Percentiles rank a stretch among this genome's conserved stretches.
phyloP scores from a whole-genome alignment of 2,797 vertebrate genomes.

The Scolopax rusticola region DNA sequence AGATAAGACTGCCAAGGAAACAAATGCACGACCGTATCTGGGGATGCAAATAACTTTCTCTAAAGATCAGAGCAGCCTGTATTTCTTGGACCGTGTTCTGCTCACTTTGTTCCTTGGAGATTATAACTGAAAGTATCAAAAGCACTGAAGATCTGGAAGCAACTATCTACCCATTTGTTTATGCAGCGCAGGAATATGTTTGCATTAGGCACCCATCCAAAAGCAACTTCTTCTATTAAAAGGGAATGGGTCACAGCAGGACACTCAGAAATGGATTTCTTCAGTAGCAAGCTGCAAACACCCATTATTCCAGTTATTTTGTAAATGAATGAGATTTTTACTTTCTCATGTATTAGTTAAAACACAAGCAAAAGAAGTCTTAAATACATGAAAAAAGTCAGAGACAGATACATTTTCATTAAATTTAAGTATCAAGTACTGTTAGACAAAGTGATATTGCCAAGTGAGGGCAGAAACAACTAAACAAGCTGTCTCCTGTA shows the following conservation, averaged over 20 bases:
- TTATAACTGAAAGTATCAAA: conserved; percentile 59
- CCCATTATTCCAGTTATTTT: conserved; percentile 57
- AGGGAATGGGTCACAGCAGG: conserved; percentile 67
- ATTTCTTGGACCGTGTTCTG: conserved; percentile 15
- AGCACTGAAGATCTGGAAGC: conserved; percentile 57
- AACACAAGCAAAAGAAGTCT: neutral
- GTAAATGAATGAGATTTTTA: conserved; percentile 49
- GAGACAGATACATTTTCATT: neutral
- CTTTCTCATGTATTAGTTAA: neutral
- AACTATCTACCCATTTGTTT: conserved; percentile 59
- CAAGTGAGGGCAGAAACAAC: neutral
- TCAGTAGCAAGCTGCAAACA: conserved; percentile 55
- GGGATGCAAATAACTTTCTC: conserved; percentile 17
- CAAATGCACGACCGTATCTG: neutral
- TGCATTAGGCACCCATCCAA: conserved; percentile 63
- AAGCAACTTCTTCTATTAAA: conserved; percentile 60
- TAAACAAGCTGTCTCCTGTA: neutral
- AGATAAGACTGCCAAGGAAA: neutral
- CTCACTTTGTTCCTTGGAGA: conserved; percentile 60
- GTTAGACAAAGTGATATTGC: neutral
- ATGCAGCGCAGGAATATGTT: conserved; percentile 54
- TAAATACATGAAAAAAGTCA: neutral
- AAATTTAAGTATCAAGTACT: neutral
- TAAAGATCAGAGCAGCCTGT: conserved; percentile 54
- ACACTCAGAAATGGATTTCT: conserved; percentile 57